phyloP scores from a whole-genome alignment of 1,140 invertebrate species.

The Drosophila cardini region DNA sequence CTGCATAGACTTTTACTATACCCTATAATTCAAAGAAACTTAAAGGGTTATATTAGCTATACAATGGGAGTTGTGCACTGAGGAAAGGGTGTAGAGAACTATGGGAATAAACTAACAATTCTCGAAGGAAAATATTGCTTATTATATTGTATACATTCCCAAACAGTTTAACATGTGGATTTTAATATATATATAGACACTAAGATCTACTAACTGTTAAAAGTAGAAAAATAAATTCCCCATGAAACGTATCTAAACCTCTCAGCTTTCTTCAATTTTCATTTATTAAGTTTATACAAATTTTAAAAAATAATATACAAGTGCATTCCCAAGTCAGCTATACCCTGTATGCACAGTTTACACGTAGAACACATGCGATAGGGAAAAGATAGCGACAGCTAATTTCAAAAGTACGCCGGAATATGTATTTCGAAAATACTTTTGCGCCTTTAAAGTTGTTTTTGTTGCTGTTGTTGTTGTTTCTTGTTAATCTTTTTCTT shows the following conservation, averaged over 20 bases:
- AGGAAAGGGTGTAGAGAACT: not conserved
- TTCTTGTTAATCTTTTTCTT: slow-evolving; percentile 10
- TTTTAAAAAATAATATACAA: not conserved
- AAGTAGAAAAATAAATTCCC: no score
- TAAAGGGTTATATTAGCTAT: not conserved
- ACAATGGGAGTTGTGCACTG: not conserved
- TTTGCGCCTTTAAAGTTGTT: slow-evolving; percentile 33
- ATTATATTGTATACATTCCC: no score
- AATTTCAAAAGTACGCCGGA: slow-evolving; percentile 54
- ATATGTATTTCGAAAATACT: slow-evolving; percentile 55
- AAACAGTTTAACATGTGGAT: no score
- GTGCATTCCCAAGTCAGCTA: slow-evolving; percentile 9
- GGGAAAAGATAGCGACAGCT: slow-evolving; percentile 37
- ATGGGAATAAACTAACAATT: no score
- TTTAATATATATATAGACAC: no score
- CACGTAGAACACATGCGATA: slow-evolving; percentile 49
- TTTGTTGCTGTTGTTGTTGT: slow-evolving; percentile 39
- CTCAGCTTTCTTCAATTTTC: no score
- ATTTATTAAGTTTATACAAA: no score
- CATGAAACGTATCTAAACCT: no score
- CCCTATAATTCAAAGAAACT: not conserved
- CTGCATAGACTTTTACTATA: slow-evolving; percentile 7
- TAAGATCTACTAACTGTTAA: no score
- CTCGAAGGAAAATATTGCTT: no score
- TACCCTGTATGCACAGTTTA: not conserved